Evolutionary conservation across 2,113 vertebrate species (phyloP).

Genomic region (Cisticola juncidis): DNA sequence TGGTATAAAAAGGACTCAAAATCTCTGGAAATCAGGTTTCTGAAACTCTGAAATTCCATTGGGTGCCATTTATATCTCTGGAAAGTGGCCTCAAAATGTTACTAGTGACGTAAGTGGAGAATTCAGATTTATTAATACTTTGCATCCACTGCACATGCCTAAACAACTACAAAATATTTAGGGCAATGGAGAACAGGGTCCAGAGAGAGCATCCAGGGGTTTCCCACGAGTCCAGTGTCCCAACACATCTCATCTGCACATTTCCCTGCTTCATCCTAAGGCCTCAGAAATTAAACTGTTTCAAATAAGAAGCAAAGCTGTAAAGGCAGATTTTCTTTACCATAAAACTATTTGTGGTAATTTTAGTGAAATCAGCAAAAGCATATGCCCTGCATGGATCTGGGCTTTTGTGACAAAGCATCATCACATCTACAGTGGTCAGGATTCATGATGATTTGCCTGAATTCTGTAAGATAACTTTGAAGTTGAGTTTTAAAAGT

Average conservation of each 20-base stretch:
- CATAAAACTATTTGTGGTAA: not conserved
- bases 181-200: not conserved
- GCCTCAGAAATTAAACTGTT: not conserved
- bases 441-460: not conserved
- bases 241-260: not conserved
- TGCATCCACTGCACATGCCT: not conserved
- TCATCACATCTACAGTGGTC: not conserved
- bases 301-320: not conserved
- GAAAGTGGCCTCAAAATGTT: not conserved
- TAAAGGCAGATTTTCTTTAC: not conserved
- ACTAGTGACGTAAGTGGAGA: not conserved
- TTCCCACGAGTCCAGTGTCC: not conserved
- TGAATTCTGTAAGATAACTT: not conserved
- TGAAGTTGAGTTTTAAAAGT: not conserved
- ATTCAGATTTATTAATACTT: not conserved
- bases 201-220: not conserved
- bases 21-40: not conserved
- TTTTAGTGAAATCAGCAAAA: not conserved
- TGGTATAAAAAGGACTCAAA: not conserved
- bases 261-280: not conserved
- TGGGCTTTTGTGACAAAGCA: not conserved
- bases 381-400: not conserved
- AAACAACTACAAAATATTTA: not conserved
- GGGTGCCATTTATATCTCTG: not conserved
- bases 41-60: not conserved